Conservation (phyloP, 2,797 vertebrate species). For the Schizothorax lantsangensis region DNA sequence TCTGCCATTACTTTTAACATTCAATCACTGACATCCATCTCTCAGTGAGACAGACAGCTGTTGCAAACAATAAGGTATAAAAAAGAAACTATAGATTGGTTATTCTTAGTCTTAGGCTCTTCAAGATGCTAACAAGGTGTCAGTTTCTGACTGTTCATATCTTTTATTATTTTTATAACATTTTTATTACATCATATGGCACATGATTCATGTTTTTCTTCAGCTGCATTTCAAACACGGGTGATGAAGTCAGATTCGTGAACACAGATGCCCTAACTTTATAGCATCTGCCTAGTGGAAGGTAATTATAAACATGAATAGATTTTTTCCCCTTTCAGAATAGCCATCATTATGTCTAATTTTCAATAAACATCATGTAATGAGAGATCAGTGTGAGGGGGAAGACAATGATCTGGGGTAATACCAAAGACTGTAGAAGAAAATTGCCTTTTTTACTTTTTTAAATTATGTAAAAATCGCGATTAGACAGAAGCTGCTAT, state of each 20-base stretch:
- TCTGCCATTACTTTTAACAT: not conserved
- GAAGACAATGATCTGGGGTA: not conserved
- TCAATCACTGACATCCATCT: not conserved
- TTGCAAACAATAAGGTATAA: not conserved
- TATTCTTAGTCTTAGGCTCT: not conserved
- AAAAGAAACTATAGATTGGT: not conserved
- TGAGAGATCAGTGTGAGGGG: not conserved
- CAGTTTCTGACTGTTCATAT: not conserved
- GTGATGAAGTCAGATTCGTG: too few species aligned
- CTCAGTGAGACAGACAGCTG: not conserved
- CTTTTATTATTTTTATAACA: not conserved
- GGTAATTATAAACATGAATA: conserved; percentile 1
- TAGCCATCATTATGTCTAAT: conserved; percentile 6
- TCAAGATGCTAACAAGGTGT: not conserved
- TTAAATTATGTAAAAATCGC: not conserved
- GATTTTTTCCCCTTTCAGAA: not conserved
- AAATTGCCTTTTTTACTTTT: not conserved
- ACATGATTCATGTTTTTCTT: not conserved
- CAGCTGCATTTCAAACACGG: not conserved
- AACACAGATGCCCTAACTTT: not conserved
- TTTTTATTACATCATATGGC: conserved; percentile 2
- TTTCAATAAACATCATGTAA: conserved; percentile 12
- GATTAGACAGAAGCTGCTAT: too few species aligned
- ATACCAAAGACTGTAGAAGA: not conserved
- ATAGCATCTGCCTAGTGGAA: conserved; percentile 1